A percentile compares a stretch with the other conserved stretches of the same genome.
These are phyloP conservation scores for Remorina albescens DNA, from an alignment of 2,797 vertebrate species.

Conservation along the genomic window DNA sequence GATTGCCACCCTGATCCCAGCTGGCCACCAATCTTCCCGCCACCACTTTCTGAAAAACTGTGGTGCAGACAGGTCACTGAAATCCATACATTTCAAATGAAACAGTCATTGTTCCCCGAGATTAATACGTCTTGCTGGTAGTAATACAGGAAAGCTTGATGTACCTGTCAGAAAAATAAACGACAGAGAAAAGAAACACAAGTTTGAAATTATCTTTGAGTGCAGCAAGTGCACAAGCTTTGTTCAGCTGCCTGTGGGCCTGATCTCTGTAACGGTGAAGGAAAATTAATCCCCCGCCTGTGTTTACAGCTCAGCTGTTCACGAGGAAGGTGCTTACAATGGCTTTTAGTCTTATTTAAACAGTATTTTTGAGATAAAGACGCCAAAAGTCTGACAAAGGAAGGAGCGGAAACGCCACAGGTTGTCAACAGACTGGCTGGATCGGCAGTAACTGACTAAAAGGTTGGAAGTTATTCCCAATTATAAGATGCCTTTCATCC, in stretches of 20 bases:
- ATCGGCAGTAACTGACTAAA: background rate
- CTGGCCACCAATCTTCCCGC: conserved; percentile 51
- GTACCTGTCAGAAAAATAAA: conserved; percentile 62
- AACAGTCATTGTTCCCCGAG: conserved; percentile 40
- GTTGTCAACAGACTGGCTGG: background rate
- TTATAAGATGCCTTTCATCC: too few relatives aligned
- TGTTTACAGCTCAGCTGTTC: conserved; percentile 13
- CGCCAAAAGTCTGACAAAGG: background rate
- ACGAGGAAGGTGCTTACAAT: background rate
- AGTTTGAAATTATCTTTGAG: conserved; percentile 57
- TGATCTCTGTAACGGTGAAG: conserved; percentile 15
- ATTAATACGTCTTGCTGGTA: conserved; percentile 49
- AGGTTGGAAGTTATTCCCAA: background rate
- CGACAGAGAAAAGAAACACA: conserved; percentile 48
- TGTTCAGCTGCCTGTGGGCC: conserved; percentile 26
- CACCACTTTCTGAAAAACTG: conserved; percentile 33
- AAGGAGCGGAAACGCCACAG: background rate
- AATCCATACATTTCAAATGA: conserved; percentile 66
- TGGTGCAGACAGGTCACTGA: conserved; percentile 14
- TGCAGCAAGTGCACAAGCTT: conserved; percentile 13
- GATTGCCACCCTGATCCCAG: conserved; percentile 64
- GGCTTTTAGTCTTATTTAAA: conserved; percentile 5
- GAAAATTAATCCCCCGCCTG: conserved; percentile 35
- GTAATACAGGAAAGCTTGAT: conserved; percentile 47
- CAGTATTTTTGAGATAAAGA: conserved; percentile 4